Conservation (phyloP, 2,113 vertebrate genomes). For the Corythoichthys intestinalis region DNA sequence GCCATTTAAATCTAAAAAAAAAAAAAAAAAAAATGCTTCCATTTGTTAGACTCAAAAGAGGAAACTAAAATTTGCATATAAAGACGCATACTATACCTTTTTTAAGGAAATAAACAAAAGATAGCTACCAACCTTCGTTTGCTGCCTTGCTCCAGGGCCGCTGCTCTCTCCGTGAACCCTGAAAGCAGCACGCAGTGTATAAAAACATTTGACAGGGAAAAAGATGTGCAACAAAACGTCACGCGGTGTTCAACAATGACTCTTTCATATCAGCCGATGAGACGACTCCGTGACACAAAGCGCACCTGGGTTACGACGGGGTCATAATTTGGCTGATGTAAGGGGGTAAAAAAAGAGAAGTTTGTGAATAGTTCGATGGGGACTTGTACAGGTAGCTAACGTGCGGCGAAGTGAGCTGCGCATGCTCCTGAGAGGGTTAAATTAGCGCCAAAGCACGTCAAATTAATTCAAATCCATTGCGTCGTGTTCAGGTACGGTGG, state of each 20-base stretch:
- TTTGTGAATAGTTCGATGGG: not conserved
- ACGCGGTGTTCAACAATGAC: not conserved
- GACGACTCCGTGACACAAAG: not conserved
- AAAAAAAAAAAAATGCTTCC: not conserved
- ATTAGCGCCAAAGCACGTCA: not conserved
- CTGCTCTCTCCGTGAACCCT: conserved; percentile 48
- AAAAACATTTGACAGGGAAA: conserved; percentile 22
- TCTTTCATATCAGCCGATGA: not conserved
- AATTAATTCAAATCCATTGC: not conserved
- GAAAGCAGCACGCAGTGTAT: conserved; percentile 14
- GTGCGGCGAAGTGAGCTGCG: not conserved
- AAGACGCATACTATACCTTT: too few species aligned
- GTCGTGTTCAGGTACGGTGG: not conserved
- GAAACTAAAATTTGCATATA: not conserved
- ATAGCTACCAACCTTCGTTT: conserved; percentile 44
- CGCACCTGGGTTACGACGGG: not conserved
- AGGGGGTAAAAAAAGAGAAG: not conserved
- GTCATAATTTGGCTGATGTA: not conserved
- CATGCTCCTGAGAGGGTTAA: not conserved
- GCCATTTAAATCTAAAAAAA: too few species aligned
- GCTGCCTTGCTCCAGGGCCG: conserved; percentile 18
- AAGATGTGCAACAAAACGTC: conserved; percentile 3
- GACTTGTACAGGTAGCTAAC: not conserved
- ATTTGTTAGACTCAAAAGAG: not conserved
- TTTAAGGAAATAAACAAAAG: too few species aligned